Percentiles rank a stretch among this genome's conserved stretches.
Evolutionary conservation across 2,888 invertebrate species (phyloP).

Genomic region (Ectemnius lituratus): DNA sequence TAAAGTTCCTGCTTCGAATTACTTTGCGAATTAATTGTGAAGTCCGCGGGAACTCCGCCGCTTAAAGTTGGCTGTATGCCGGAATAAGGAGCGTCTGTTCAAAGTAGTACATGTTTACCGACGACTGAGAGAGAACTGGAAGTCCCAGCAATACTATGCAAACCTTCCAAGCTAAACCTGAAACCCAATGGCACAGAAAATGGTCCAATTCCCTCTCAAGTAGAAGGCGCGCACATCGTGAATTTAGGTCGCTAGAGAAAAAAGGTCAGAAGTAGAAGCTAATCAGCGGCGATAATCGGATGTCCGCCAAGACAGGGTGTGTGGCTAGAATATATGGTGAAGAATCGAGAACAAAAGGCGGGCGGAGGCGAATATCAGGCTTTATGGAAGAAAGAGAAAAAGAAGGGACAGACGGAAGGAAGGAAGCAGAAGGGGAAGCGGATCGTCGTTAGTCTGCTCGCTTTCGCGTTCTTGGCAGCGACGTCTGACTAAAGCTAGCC

Average conservation of each 20-base stretch:
- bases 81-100: too few relatives aligned
- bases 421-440: background rate
- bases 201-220: too few relatives aligned
- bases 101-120: too few relatives aligned
- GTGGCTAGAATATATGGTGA: background rate
- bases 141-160: background rate
- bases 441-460: slow-evolving; percentile 24
- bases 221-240: background rate
- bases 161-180: background rate
- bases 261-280: background rate
- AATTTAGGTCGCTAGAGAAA: background rate
- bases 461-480: slow-evolving; percentile 15
- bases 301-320: background rate
- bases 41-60: too few relatives aligned
- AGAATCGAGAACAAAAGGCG: slow-evolving; percentile 1
- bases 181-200: background rate
- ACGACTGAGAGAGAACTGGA: too few relatives aligned
- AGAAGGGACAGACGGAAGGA: background rate
- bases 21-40: too few relatives aligned
- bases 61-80: too few relatives aligned
- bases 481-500: slow-evolving; percentile 14
- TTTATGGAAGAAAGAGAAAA: background rate
- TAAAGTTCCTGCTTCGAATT: too few relatives aligned
- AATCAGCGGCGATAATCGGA: slow-evolving; percentile 2
- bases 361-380: slow-evolving; percentile 3